phyloP scores from a whole-genome alignment of 2,888 invertebrate genomes.

The Lochmaea capreae region DNA sequence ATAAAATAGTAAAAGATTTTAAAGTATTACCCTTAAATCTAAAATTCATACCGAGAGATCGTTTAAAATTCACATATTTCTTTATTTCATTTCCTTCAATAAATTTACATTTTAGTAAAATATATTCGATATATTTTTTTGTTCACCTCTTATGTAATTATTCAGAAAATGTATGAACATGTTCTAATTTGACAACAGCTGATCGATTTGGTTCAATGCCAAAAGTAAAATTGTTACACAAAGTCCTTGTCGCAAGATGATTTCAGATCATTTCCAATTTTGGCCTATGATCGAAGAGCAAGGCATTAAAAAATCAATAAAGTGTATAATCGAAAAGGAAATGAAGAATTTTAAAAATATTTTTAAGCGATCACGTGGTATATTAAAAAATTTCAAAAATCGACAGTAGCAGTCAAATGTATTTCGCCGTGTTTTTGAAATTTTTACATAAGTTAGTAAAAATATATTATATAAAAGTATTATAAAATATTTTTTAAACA shows the following conservation, averaged over 20 bases:
- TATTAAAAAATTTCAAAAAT: slow-evolving; percentile 42
- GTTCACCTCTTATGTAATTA: too few species aligned
- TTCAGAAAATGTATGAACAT: too few species aligned
- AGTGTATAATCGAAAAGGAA: not conserved
- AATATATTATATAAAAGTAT: slow-evolving; percentile 53
- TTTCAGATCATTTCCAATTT: too few species aligned
- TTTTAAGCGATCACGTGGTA: slow-evolving; percentile 28
- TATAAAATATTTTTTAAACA: slow-evolving; percentile 49
- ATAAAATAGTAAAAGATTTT: slow-evolving; percentile 55
- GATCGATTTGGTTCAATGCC: too few species aligned
- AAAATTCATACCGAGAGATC: slow-evolving; percentile 35
- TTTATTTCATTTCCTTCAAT: not conserved
- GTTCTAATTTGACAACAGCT: too few species aligned
- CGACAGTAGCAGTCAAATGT: slow-evolving; percentile 32
- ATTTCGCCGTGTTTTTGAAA: slow-evolving; percentile 39
- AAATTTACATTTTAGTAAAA: too few species aligned
- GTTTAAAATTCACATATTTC: slow-evolving; percentile 6
- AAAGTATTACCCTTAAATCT: slow-evolving; percentile 48
- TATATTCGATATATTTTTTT: too few species aligned
- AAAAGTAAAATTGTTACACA: too few species aligned
- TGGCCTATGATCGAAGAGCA: too few species aligned
- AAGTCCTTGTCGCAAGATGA: too few species aligned
- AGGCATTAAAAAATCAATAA: not conserved
- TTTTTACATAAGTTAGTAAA: slow-evolving; percentile 50
- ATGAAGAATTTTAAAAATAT: not conserved